Conservation (phyloP, 1,140 invertebrate genomes). For the Diabrotica undecimpunctata region DNA sequence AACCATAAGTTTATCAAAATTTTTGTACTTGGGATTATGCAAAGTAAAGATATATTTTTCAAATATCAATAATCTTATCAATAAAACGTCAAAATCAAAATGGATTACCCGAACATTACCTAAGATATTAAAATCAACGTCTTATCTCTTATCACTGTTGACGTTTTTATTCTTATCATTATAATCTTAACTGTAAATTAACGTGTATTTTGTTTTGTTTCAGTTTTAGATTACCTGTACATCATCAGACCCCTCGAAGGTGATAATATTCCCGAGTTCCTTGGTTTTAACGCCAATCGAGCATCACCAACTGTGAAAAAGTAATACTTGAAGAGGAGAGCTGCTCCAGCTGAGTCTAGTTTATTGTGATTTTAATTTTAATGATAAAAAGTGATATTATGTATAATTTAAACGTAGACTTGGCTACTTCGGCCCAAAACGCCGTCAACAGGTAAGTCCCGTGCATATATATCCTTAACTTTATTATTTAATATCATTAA, state of each 20-base stretch:
- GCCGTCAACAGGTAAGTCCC: constrained; percentile 33
- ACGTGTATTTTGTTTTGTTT: constrained; percentile 12
- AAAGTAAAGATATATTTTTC: no score
- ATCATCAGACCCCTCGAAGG: not conserved
- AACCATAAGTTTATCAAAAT: no score
- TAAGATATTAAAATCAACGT: not conserved
- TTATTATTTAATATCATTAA: no score
- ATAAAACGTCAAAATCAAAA: no score
- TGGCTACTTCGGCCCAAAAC: constrained; percentile 41
- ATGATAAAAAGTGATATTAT: constrained; percentile 40
- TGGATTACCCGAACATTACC: no score
- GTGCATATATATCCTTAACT: no score
- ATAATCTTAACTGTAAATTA: not conserved
- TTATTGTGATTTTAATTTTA: constrained; percentile 38
- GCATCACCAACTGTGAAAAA: constrained; percentile 8
- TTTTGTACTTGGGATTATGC: no score
- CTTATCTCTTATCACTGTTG: not conserved
- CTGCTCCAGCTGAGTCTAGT: constrained; percentile 9
- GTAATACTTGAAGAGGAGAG: not conserved
- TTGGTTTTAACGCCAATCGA: not conserved
- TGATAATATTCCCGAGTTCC: no score
- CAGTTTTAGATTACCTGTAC: constrained; percentile 13
- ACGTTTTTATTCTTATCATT: not conserved
- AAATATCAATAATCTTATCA: no score
- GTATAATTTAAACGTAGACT: constrained; percentile 47